These are phyloP conservation scores for Holothuria leucospilota DNA, from an alignment of 53 echinoderm and acorn worm species.

Conservation along the genomic window DNA sequence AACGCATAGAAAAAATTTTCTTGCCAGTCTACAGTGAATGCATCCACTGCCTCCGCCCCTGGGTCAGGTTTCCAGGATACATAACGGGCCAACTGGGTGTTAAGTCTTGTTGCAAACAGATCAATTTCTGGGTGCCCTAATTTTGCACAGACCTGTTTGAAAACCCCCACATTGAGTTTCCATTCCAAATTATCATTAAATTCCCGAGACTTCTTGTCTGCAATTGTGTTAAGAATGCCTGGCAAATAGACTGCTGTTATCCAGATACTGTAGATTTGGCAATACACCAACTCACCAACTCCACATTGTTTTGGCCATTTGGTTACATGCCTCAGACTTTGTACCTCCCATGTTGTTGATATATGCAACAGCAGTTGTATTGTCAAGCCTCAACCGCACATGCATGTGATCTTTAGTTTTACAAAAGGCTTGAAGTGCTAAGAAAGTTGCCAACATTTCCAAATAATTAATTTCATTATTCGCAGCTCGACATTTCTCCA, in stretches of 20 bases:
- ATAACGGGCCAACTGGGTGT: constrained; percentile 62
- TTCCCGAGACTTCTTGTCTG: constrained; percentile 61
- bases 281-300: constrained; percentile 56
- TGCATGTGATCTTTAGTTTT: constrained; percentile 22
- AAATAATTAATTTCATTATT: constrained; percentile 44
- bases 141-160: background rate
- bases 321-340: constrained; percentile 57
- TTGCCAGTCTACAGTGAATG: constrained; percentile 66
- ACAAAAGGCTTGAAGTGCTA: constrained; percentile 43
- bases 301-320: constrained; percentile 59
- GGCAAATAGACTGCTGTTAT: constrained; percentile 61
- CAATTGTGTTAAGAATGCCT: constrained; percentile 53
- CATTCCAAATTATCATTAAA: constrained; percentile 59
- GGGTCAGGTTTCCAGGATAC: constrained; percentile 71
- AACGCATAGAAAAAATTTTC: constrained; percentile 59
- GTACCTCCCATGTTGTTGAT: constrained; percentile 61
- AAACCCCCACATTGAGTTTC: constrained; percentile 29
- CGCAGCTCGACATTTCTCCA: constrained; percentile 7
- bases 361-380: constrained; percentile 56
- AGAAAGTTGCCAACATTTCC: constrained; percentile 33
- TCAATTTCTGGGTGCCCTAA: constrained; percentile 66
- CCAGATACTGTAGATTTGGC: constrained; percentile 45
- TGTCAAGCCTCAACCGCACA: constrained; percentile 50
- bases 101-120: constrained; percentile 69
- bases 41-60: constrained; percentile 57